Evolutionary conservation across 2,113 vertebrate genomes (phyloP), one percentile per base, ranked within the genome.

Genomic region (Phalacrocorax brasilianus): DNA sequence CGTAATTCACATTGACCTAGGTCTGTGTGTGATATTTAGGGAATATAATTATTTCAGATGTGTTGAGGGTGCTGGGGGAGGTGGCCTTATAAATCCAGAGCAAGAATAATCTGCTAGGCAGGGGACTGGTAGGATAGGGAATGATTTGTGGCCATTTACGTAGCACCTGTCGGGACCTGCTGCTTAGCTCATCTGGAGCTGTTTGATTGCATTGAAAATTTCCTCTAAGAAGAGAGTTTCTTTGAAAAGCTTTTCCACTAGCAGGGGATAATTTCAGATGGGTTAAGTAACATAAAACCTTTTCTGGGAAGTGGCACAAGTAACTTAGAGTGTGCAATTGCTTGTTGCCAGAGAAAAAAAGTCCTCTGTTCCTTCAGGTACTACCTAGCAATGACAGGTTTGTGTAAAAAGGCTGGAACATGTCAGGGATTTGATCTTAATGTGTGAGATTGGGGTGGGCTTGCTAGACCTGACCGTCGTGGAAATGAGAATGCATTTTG

Each of bases 121-220:
- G 85, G 90, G 67, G 53, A 15, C 83, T 92, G 72, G 35, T 84
- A 62, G 61, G 89, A 75, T 89, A 59, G 67, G 49, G 71, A 89
- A 49, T 94, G 95, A 92, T 97, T 96, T 97, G 78, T 94, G 78
- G 81, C 68, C 84, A 75, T 93, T 94, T 95, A 75, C 5, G 11
- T 89, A 91, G 90, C 89, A 89, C 71, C 91, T 96, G 78, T 83
- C 3, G 3, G 74, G 66, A 87, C 63, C 85, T 94, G 68, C 88
- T 96, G 90, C 83, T 89, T 92, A 80, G 92, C 71, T 95, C 89
- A 91, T 94, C 91, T 89, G 77, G 91, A 94, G 72, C 5, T 6
- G 56, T 91, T 84, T 91, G 84, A 82, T 83, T 94, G 84, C 71
- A 84, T 42, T 62, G 47, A 79, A 93, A 92, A 85, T 89, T 91